These are phyloP conservation scores for Sesia bembeciformis DNA, from an alignment of 2,888 invertebrate genomes.

Conservation along the genomic window DNA sequence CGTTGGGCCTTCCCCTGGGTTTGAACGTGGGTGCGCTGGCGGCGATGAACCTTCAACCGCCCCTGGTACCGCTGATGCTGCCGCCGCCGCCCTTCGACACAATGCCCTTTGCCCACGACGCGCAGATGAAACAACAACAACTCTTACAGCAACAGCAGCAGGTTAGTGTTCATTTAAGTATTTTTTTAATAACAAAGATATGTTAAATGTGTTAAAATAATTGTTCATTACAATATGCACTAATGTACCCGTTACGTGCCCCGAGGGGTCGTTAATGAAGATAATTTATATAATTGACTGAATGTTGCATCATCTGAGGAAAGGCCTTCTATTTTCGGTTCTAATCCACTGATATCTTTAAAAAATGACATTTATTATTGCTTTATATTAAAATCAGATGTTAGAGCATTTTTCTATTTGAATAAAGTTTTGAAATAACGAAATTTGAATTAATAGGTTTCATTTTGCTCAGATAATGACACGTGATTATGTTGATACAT, in stretches of 20 bases:
- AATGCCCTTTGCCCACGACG: slow-evolving; percentile 74
- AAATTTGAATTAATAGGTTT: too few species aligned
- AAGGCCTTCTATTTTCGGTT: too few species aligned
- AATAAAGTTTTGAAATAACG: too few species aligned
- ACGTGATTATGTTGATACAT: too few species aligned
- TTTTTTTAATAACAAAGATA: not conserved
- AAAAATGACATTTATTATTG: too few species aligned
- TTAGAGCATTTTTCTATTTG: too few species aligned
- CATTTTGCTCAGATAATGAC: too few species aligned
- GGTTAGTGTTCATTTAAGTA: slow-evolving; percentile 49
- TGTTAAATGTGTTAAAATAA: not conserved
- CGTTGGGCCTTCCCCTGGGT: slow-evolving; percentile 86
- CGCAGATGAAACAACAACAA: slow-evolving; percentile 82
- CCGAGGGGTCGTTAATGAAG: not conserved
- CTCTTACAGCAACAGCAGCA: slow-evolving; percentile 80
- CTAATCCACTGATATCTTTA: too few species aligned
- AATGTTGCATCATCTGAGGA: not conserved
- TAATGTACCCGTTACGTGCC: not conserved
- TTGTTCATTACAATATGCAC: not conserved
- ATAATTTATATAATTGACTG: not conserved
- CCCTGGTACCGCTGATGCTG: slow-evolving; percentile 91
- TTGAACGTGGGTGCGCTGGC: slow-evolving; percentile 88
- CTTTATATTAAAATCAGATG: too few species aligned
- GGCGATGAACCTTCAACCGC: slow-evolving; percentile 96
- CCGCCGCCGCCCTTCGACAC: slow-evolving; percentile 87